Base-by-base conservation (phyloP, 1,140 invertebrate species). In the Hylaeus anthracinus region DNA sequence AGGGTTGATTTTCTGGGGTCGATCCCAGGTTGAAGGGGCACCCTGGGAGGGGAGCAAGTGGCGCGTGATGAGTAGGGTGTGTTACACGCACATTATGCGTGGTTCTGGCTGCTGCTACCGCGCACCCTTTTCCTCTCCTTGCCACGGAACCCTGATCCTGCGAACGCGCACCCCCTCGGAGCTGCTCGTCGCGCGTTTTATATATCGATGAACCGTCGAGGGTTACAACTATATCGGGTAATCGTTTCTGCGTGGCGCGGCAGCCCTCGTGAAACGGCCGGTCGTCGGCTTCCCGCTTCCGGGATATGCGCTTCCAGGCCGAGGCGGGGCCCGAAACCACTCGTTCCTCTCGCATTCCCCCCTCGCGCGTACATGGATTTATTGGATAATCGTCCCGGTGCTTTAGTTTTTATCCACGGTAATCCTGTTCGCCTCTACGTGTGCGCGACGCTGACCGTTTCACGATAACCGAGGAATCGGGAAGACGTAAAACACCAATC, bases 41-140 rank as follows among this genome's bases (percentile, higher is more conserved):
- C 67, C 70, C 48, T 26, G 65, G 76, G 80, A 89, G 86, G 84
- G 89, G 88, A 90, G 86, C 90, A 91, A 91, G 91, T 91, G 90
- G 89, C 88, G 90, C 89, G 88, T 90, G 90, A 91, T 90, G 90
- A 91, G 90, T 90, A 89, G 90, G 89, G 90, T 89, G 89, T 88
- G 88, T 91, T 91, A 91, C 89, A 90, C 85, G 86, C 89, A 79
- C 71, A 87, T 91, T 91, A 90, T 90, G 81, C 87, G 84, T 89
- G 86, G 88, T 90, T 83, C 89, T 90, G 80, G 82, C 76, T 87
- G 60, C 51, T 39, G 9, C 61, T 41, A 26, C 26, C 3, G 9
- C 61, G 41, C 37, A 12, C 61, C 61, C 51, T 15, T 56, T 8
- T 15, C 55, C 58, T 80, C 81, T 69, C 70, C 61, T 77, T 72